Base-by-base conservation (phyloP, 2,797 vertebrate genomes). In the Sebastes elongatus region DNA sequence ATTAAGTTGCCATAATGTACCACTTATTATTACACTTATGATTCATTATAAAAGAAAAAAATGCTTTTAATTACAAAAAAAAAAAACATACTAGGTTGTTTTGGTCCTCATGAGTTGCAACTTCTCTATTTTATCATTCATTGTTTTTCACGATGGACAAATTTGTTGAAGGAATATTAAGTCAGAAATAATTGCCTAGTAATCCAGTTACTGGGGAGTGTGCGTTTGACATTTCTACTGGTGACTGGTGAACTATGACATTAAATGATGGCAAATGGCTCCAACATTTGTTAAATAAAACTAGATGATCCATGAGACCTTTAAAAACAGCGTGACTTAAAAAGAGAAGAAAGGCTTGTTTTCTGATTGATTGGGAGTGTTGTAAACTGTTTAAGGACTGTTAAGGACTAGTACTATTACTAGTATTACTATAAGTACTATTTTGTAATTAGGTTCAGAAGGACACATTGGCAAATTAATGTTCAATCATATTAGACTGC, bases 201-300 rank as follows among this genome's bases (percentile, higher is more conserved):
- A 94, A 95, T 95, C 93, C 93, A 76, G 88, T 94, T 93, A 89
- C 80, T 83, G 65, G 72, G 74, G 68, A 80, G 71, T 80, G 71
- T 73, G 85, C 38, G 75, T 92, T 92, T 95, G 93, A 95, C 92
- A 93, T 94, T 94, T 95, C 71, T 84, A 85, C 89, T 42, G 38
- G 87, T 86, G 46, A 93, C 89, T 86, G 85, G 83, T 92, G 92
- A 95, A 94, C 94, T 92, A 25, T 88, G 92, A 87, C 89, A 93
- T 93, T 94, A 91, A 61, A 93, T 87, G 89, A 92, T 77, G 84
- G 87, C 65, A 83, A 91, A 76, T 53, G 52, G 81, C 78, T 76
- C 74, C 63, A 86, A 85, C 80, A 71, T 92, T 87, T 89, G 72
- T 86, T 84, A 76, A 86, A 88, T 82, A 81, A 84, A 89, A 93